phyloP scores from a whole-genome alignment of 2,797 vertebrate genomes.

The Triplophysa bombifrons region DNA sequence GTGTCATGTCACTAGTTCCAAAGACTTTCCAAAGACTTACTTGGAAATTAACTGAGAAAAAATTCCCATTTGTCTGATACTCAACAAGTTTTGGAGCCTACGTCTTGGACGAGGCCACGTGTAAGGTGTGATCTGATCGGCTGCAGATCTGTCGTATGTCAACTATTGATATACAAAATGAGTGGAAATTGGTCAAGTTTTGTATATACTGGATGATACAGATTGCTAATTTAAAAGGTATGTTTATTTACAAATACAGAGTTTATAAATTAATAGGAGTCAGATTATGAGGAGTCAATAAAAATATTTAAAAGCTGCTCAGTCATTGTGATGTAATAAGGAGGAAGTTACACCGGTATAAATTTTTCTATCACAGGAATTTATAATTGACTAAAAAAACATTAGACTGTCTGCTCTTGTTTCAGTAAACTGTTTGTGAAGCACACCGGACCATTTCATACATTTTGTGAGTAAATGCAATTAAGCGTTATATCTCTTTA shows the following conservation, averaged over 20 bases:
- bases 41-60: slow-evolving; percentile 12
- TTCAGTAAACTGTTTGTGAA: neutral
- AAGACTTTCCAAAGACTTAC: slow-evolving; percentile 76
- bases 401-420: neutral
- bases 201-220: neutral
- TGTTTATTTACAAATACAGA: neutral
- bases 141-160: neutral
- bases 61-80: slow-evolving; percentile 29
- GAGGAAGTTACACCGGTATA: too few species aligned
- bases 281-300: too few species aligned
- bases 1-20: slow-evolving; percentile 76
- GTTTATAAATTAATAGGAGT: too few species aligned
- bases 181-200: neutral
- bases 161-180: neutral
- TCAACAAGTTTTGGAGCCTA: slow-evolving; percentile 21
- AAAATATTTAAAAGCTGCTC: too few species aligned
- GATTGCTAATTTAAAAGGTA: too few species aligned
- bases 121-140: neutral
- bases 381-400: too few species aligned
- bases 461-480: too few species aligned
- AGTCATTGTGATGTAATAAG: too few species aligned
- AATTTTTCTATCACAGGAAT: too few species aligned
- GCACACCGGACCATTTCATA: neutral
- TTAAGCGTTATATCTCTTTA: too few species aligned
- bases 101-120: neutral